Base-by-base conservation (phyloP, 2,888 invertebrate species). In the Trissolcus japonicus region DNA sequence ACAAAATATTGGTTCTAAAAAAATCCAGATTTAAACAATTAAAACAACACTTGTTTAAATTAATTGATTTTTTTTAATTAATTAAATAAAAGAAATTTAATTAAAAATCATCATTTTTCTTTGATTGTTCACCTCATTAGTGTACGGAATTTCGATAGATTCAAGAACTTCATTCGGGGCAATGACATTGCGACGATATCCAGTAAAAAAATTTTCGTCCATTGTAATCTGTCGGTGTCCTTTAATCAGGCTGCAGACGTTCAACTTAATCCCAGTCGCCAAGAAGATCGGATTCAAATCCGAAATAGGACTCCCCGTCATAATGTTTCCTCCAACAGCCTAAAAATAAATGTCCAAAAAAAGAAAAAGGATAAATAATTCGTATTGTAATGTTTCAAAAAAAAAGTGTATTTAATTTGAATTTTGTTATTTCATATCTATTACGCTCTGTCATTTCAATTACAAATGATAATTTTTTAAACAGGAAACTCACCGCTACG, bases 291-390 rank as follows among this genome's bases (percentile, higher is more conserved):
- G 98, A 89, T 97, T 97, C 85, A 98, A 91, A 90, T 99, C 98
- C 0, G 98, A 98, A 86, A 98, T 98, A 0, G 98, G 98, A 90
- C 98, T 98, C n/a, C 96, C 96, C 0, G 98, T 98, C 91, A 98
- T 94, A 78, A 98, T 95, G 88, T 98, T 98, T 25, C 98, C 98
- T 40, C 95, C 97, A 29, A 98, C 90, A 13, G 96, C 94, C 92
- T 93, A 40, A 48, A 51, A 41, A 14, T 16, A 14, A 46, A 46
- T 46, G n/a, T 46, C 43, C 14, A 46, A 6, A 46, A n/a, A 7
- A 6, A 46, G 4, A 7, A 35, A 35, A 35, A 35, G 9, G 9
- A 25, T 6, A 25, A 25, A 25, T 4, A 25, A 43, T 43, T n/a
- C 13, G 6, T 43, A n/a, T 43, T 43, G 43, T 16, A 29, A 4